A percentile compares a stretch with the other conserved stretches of the same genome.
Conservation (phyloP, 2,113 vertebrate genomes). For the Cyanoderma ruficeps region DNA sequence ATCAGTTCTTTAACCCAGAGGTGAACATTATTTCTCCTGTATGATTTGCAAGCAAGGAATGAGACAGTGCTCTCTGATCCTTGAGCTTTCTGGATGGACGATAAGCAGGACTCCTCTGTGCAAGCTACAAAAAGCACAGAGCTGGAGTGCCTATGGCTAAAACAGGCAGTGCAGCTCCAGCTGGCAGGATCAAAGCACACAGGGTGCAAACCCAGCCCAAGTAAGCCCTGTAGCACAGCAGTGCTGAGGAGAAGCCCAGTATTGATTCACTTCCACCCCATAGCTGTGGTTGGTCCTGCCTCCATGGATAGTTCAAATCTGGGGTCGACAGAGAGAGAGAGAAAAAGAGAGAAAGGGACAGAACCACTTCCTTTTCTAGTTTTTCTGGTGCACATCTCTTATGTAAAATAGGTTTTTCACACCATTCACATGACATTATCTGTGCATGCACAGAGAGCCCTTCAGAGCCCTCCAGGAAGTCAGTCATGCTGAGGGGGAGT, state of each 20-base stretch:
- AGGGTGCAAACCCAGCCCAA: neutral
- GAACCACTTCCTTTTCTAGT: neutral
- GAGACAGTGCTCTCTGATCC: neutral
- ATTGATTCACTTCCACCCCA: neutral
- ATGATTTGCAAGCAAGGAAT: neutral
- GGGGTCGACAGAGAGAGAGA: neutral
- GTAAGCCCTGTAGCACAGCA: neutral
- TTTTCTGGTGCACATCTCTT: neutral
- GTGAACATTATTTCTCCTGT: neutral
- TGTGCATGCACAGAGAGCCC: neutral
- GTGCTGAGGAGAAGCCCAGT: neutral
- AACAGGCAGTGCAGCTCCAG: neutral
- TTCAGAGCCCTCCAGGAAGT: neutral
- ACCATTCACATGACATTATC: accelerated
- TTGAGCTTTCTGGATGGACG: neutral
- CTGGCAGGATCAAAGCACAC: neutral
- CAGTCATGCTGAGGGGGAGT: accelerated
- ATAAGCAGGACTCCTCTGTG: neutral
- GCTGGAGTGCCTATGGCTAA: neutral
- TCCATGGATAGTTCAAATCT: neutral
- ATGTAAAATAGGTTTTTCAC: neutral
- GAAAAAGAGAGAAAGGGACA: neutral
- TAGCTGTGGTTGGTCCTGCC: accelerated
- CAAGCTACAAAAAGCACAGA: neutral
- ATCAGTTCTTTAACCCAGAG: neutral